phyloP scores from a whole-genome alignment of 53 echinoderm and acorn worm species.

The Holothuria leucospilota region DNA sequence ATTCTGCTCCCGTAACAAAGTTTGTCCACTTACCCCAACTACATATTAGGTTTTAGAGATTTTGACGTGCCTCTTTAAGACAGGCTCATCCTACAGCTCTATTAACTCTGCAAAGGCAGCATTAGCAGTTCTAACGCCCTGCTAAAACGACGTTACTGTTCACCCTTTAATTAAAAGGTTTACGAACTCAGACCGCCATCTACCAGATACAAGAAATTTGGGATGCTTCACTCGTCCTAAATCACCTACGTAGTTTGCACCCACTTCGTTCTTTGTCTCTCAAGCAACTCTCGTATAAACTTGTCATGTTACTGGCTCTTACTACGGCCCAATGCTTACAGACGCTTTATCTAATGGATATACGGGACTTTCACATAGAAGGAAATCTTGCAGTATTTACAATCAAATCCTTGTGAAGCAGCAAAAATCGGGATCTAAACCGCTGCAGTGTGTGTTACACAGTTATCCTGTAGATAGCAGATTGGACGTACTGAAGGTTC shows the following conservation, averaged over 20 bases:
- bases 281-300: background rate
- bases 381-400: background rate
- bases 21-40: constrained; percentile 15
- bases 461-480: background rate
- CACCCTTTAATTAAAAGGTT: constrained; percentile 4
- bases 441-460: background rate
- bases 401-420: constrained; percentile 20
- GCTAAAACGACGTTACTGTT: background rate
- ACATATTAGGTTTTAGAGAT: background rate
- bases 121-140: background rate
- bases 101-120: background rate
- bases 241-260: background rate
- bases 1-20: constrained; percentile 14
- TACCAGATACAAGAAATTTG: background rate
- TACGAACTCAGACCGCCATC: constrained; percentile 21
- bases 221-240: background rate
- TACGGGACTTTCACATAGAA: background rate
- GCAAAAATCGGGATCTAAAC: background rate
- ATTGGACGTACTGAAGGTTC: constrained; percentile 1
- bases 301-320: constrained; percentile 8
- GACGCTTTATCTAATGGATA: background rate
- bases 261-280: background rate
- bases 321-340: constrained; percentile 5
- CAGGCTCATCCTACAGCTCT: constrained; percentile 12
- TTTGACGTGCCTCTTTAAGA: constrained; percentile 11